These are phyloP conservation scores for Thalassarche chlororhynchos DNA, from an alignment of 2,113 vertebrate genomes.

Conservation along the genomic window DNA sequence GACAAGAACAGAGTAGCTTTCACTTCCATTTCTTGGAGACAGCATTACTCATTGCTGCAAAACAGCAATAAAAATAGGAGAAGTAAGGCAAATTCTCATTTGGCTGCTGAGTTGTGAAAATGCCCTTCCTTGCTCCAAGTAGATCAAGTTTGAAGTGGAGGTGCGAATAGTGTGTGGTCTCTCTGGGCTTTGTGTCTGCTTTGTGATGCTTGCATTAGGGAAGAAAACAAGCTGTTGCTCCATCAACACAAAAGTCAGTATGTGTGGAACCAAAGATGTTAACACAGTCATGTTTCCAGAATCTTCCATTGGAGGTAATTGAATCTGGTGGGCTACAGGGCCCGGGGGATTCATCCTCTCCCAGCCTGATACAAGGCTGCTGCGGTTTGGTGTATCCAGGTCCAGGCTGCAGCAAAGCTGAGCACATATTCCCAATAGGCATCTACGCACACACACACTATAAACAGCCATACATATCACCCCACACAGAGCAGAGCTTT, in stretches of 20 bases:
- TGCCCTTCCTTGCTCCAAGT: neutral
- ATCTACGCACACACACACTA: too few species aligned
- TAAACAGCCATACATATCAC: neutral
- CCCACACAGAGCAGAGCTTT: neutral
- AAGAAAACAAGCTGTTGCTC: neutral
- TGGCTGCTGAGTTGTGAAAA: neutral
- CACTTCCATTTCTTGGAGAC: conserved; percentile 6
- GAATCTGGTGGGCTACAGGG: neutral
- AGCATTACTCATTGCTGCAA: neutral
- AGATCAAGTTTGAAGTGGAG: neutral
- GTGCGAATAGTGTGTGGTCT: neutral
- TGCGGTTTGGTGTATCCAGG: neutral
- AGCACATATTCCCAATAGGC: accelerated
- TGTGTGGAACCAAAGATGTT: neutral
- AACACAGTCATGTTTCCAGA: accelerated
- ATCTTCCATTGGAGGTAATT: neutral
- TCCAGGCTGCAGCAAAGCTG: neutral
- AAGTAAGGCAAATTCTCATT: neutral
- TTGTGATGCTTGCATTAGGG: neutral
- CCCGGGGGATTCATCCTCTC: neutral
- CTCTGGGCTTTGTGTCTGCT: neutral
- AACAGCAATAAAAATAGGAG: neutral
- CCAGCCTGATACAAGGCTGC: neutral
- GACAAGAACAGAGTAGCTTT: conserved; percentile 40
- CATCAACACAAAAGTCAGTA: neutral